Conservation (phyloP, 2,797 vertebrate species). For the Coluber constrictor region DNA sequence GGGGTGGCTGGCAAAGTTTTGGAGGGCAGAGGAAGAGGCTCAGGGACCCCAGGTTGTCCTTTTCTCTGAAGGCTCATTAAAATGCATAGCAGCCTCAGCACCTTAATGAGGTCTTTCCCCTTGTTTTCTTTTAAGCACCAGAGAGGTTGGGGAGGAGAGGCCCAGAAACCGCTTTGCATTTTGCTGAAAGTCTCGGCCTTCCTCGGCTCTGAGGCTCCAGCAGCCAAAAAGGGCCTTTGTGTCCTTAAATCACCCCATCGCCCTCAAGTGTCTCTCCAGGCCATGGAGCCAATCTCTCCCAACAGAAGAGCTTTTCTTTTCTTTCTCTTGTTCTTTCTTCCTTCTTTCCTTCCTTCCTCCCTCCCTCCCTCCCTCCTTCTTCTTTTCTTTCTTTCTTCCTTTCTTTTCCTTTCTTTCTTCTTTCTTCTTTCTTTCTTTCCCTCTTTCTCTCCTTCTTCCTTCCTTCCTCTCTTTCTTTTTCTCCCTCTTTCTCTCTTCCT, state of each 20-base stretch:
- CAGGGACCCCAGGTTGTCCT: background rate
- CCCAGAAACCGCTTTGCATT: background rate
- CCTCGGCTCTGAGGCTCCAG: background rate
- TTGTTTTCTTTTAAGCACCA: background rate
- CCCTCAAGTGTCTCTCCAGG: background rate
- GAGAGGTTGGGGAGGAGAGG: background rate
- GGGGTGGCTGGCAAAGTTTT: background rate
- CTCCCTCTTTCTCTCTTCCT: too few species aligned
- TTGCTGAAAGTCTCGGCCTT: background rate
- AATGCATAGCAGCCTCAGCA: background rate
- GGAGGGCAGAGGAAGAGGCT: background rate
- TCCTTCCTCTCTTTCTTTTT: too few species aligned
- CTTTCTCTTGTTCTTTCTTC: too few species aligned
- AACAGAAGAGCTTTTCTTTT: background rate
- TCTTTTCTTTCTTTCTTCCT: too few species aligned
- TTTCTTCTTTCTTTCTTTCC: too few species aligned
- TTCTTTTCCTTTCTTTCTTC: too few species aligned
- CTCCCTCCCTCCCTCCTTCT: rapidly evolving
- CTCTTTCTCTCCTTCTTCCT: too few species aligned
- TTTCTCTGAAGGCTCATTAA: background rate
- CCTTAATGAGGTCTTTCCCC: background rate
- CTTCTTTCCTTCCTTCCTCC: too few species aligned
- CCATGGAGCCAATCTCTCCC: background rate
- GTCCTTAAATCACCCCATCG: background rate
- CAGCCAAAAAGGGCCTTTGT: background rate